phyloP scores from a whole-genome alignment of 2,797 vertebrate genomes.

The Amblyraja radiata region DNA sequence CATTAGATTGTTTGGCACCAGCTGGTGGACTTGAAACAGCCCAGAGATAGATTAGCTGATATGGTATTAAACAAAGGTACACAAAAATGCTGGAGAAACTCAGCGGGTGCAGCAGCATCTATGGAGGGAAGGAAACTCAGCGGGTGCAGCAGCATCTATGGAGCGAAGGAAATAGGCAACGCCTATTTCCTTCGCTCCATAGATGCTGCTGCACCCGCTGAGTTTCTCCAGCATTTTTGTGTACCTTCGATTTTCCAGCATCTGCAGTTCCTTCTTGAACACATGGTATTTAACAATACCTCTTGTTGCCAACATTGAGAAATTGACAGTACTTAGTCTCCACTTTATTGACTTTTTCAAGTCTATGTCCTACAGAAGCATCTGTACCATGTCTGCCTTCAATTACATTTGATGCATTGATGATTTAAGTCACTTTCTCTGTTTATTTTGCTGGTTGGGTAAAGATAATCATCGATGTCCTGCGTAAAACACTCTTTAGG shows the following conservation, averaged over 20 bases:
- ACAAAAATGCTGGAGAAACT: too few relatives aligned
- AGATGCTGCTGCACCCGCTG: too few relatives aligned
- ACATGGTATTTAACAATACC: not conserved
- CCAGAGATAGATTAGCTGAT: not conserved
- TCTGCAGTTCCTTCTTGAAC: too few relatives aligned
- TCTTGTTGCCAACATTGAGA: not conserved
- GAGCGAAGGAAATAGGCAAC: too few relatives aligned
- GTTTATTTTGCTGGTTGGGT: conserved; percentile 65
- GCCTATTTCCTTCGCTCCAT: too few relatives aligned
- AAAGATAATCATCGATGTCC: not conserved
- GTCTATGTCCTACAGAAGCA: not conserved
- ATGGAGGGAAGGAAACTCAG: too few relatives aligned
- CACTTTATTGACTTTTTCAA: conserved; percentile 30
- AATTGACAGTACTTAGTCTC: not conserved
- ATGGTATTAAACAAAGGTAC: too few relatives aligned
- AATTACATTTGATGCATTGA: not conserved
- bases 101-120: too few relatives aligned
- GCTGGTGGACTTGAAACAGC: not conserved
- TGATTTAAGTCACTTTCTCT: conserved; percentile 61
- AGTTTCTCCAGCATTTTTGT: too few relatives aligned
- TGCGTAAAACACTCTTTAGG: not conserved
- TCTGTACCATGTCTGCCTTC: not conserved
- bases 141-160: too few relatives aligned
- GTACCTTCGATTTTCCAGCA: too few relatives aligned
- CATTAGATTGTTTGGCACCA: not conserved